These are phyloP conservation scores for Helicoverpa armigera DNA, from an alignment of 1,140 invertebrate species.

Conservation along the genomic window DNA sequence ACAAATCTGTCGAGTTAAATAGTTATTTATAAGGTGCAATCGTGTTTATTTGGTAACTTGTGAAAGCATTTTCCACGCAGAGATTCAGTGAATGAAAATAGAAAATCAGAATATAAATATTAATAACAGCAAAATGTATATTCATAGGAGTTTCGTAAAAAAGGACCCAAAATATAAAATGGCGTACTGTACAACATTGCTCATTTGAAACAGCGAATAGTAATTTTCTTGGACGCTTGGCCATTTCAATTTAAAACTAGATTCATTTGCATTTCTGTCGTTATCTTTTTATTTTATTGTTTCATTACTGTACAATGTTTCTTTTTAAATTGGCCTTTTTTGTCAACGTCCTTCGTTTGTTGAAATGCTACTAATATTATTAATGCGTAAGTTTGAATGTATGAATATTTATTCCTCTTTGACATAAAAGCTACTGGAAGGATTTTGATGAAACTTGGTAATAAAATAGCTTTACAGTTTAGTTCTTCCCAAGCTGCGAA, in stretches of 20 bases:
- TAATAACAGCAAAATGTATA: background rate
- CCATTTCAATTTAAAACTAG: constrained; percentile 53
- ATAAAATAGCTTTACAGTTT: too few relatives aligned
- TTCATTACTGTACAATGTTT: constrained; percentile 31
- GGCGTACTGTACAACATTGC: constrained; percentile 47
- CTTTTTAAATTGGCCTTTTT: constrained; percentile 16
- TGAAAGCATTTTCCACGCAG: too few relatives aligned
- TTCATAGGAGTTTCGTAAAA: constrained; percentile 25
- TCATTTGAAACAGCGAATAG: constrained; percentile 48
- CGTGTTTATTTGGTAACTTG: too few relatives aligned
- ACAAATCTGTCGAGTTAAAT: too few relatives aligned
- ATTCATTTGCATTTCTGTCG: constrained; percentile 49
- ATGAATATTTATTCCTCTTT: too few relatives aligned
- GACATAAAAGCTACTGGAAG: too few relatives aligned
- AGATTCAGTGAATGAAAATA: too few relatives aligned
- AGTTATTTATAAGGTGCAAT: too few relatives aligned
- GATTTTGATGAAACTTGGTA: too few relatives aligned
- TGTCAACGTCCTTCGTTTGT: background rate
- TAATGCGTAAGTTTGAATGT: too few relatives aligned
- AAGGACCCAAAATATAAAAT: constrained; percentile 44
- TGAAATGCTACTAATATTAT: background rate
- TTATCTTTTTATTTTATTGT: constrained; percentile 49
- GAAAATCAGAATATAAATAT: constrained; percentile 4
- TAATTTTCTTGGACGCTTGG: constrained; percentile 45
- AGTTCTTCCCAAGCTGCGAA: too few relatives aligned